Percentiles rank a stretch among this genome's conserved stretches.
Conservation (phyloP, 2,888 invertebrate genomes). For the Cheiracanthium punctorium region DNA sequence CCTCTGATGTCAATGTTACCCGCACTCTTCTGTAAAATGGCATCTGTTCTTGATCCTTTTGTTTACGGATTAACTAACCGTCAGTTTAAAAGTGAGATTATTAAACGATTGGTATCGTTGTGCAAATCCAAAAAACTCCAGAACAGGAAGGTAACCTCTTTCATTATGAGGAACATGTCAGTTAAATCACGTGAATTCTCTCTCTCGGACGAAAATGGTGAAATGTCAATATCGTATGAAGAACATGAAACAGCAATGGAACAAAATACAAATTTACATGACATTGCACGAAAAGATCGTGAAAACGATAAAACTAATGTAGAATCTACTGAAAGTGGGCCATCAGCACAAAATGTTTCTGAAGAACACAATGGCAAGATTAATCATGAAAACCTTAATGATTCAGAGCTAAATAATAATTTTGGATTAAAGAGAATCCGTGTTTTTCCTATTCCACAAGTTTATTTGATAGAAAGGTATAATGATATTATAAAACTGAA, state of each 20-base stretch:
- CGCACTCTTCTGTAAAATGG: conserved; percentile 77
- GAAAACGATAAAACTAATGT: not conserved
- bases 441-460: conserved; percentile 74
- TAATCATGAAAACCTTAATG: not conserved
- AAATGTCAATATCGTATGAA: conserved; percentile 14
- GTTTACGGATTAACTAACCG: conserved; percentile 77
- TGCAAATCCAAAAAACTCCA: conserved; percentile 20
- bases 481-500: conserved; percentile 43
- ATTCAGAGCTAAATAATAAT: conserved; percentile 11
- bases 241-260: not conserved
- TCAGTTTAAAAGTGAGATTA: conserved; percentile 73
- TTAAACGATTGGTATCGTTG: conserved; percentile 11
- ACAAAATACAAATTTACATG: not conserved
- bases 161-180: conserved; percentile 34
- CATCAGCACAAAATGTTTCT: not conserved
- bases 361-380: not conserved
- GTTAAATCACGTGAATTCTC: conserved; percentile 15
- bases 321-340: not conserved
- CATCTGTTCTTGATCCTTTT: conserved; percentile 78
- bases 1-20: conserved; percentile 79
- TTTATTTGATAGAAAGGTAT: conserved; percentile 72
- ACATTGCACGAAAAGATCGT: not conserved
- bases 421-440: conserved; percentile 22
- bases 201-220: conserved; percentile 21
- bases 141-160: conserved; percentile 14